A percentile compares a stretch with the other conserved stretches of the same genome.
phyloP scores from a whole-genome alignment of 2,888 invertebrate genomes.

The Drosophila fulvimacula region DNA sequence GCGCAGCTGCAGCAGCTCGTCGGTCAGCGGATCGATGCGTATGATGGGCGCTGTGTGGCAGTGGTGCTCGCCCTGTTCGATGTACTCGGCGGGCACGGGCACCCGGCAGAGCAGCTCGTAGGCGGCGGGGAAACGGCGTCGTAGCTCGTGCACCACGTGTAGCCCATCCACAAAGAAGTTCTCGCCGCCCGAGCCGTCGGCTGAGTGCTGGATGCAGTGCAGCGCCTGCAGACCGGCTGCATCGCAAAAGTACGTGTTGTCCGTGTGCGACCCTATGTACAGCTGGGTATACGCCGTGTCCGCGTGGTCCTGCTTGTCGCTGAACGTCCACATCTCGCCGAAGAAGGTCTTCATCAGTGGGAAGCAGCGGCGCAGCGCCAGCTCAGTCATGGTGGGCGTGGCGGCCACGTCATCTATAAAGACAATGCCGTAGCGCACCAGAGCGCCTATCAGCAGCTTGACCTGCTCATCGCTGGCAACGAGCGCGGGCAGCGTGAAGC shows the following conservation, averaged over 20 bases:
- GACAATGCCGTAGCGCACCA: slow-evolving; percentile 83
- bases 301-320: slow-evolving; percentile 86
- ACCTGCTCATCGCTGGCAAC: slow-evolving; percentile 85
- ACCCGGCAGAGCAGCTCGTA: slow-evolving; percentile 87
- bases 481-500: slow-evolving; percentile 85
- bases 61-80: slow-evolving; percentile 88
- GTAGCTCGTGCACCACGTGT: slow-evolving; percentile 87
- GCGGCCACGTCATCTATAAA: slow-evolving; percentile 83
- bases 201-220: slow-evolving; percentile 86
- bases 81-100: slow-evolving; percentile 88
- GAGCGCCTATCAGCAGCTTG: slow-evolving; percentile 85
- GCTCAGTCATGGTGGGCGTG: slow-evolving; percentile 83
- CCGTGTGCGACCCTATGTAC: slow-evolving; percentile 90
- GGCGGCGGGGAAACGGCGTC: slow-evolving; percentile 86
- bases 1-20: slow-evolving; percentile 88
- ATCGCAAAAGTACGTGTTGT: slow-evolving; percentile 91
- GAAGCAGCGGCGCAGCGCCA: slow-evolving; percentile 86
- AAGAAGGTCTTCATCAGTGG: slow-evolving; percentile 89
- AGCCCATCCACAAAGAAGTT: slow-evolving; percentile 91
- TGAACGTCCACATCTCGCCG: slow-evolving; percentile 90
- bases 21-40: slow-evolving; percentile 86
- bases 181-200: slow-evolving; percentile 89
- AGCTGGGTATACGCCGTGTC: slow-evolving; percentile 91
- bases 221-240: slow-evolving; percentile 89
- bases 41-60: slow-evolving; percentile 87